phyloP scores from a whole-genome alignment of 2,888 invertebrate genomes.

The Nephrotoma guestfalica region DNA sequence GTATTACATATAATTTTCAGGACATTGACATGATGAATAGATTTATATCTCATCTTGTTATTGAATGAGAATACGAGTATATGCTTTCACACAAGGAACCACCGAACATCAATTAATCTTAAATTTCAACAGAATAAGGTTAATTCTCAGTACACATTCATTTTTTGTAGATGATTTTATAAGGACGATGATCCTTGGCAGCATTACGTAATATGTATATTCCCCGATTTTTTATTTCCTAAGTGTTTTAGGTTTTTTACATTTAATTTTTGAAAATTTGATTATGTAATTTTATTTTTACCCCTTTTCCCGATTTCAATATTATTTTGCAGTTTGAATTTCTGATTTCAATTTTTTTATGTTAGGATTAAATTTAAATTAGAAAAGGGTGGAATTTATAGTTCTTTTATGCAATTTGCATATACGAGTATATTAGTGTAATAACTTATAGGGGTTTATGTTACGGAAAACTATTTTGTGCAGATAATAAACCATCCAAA shows the following conservation, averaged over 20 bases:
- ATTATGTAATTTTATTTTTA: background rate
- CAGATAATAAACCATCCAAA: background rate
- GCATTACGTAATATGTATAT: background rate
- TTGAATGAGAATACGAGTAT: background rate
- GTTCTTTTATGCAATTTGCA: background rate
- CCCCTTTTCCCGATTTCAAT: background rate
- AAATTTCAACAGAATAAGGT: background rate
- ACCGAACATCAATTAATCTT: background rate
- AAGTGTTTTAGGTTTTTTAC: background rate
- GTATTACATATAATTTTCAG: background rate
- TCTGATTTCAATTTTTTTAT: background rate
- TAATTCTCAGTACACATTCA: background rate
- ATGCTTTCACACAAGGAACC: background rate
- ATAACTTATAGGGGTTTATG: background rate
- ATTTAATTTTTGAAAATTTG: background rate
- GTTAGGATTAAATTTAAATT: background rate
- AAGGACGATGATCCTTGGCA: background rate
- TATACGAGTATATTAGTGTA: background rate
- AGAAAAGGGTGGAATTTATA: background rate
- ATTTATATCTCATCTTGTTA: background rate
- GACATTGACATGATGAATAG: background rate
- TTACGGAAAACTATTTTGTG: background rate
- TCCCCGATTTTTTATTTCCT: background rate
- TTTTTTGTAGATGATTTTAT: background rate
- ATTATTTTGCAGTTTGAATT: background rate